Conservation (phyloP, 2,888 invertebrate species). For the Maniola hyperantus region DNA sequence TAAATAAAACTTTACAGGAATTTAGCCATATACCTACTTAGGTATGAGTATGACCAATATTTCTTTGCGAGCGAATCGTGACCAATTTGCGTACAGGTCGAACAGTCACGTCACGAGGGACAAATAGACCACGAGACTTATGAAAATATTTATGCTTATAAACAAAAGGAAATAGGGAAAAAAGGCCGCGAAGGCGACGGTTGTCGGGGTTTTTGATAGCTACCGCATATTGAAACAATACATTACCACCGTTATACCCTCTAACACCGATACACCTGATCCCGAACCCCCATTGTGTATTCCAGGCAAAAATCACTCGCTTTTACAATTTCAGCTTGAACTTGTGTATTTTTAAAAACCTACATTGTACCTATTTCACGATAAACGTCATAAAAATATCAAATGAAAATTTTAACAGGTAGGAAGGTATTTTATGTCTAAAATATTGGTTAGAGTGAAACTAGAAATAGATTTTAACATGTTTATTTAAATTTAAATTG, state of each 20-base stretch:
- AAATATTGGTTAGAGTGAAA: neutral
- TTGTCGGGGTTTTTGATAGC: slow-evolving; percentile 35
- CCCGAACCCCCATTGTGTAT: slow-evolving; percentile 58
- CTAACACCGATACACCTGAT: slow-evolving; percentile 63
- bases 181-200: slow-evolving; percentile 28
- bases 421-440: neutral
- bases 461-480: neutral
- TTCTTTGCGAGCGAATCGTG: slow-evolving; percentile 30
- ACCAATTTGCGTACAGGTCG: slow-evolving; percentile 33
- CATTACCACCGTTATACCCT: slow-evolving; percentile 53
- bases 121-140: slow-evolving; percentile 39
- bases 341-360: neutral
- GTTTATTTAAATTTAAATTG: too few species aligned
- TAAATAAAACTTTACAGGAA: too few species aligned
- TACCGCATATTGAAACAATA: slow-evolving; percentile 57
- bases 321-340: slow-evolving; percentile 37
- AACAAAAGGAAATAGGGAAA: slow-evolving; percentile 34
- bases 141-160: slow-evolving; percentile 39
- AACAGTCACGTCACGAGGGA: slow-evolving; percentile 42
- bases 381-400: neutral
- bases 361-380: neutral
- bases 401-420: slow-evolving; percentile 2
- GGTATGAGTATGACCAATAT: neutral
- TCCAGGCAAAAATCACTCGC: slow-evolving; percentile 52
- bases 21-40: neutral